Conservation (phyloP, 2,797 vertebrate genomes). For the Champsocephalus esox region DNA sequence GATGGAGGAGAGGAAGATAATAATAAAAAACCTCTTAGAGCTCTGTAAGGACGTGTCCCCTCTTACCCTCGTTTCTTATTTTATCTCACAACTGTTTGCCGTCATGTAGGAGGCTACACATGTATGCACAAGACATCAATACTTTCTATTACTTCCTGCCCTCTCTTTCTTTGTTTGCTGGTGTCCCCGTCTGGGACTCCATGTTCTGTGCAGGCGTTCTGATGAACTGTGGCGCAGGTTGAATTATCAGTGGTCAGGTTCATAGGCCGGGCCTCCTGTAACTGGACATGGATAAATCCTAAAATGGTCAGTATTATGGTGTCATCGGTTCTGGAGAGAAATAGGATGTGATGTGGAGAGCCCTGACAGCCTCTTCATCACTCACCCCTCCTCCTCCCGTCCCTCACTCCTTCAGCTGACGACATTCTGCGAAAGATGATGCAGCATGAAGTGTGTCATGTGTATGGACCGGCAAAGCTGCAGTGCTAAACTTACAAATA, state of each 20-base stretch:
- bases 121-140: constrained; percentile 20
- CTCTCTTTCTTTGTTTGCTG: constrained; percentile 43
- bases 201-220: constrained; percentile 37
- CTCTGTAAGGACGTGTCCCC: constrained; percentile 46
- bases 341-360: constrained; percentile 54
- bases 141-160: constrained; percentile 40
- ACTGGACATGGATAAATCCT: constrained; percentile 60
- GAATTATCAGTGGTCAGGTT: constrained; percentile 60
- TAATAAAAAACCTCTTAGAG: constrained; percentile 51
- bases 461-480: constrained; percentile 10
- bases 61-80: constrained; percentile 38
- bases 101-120: constrained; percentile 39
- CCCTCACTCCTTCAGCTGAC: constrained; percentile 47
- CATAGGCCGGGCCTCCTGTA: constrained; percentile 43
- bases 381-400: constrained; percentile 26
- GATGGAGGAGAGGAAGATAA: constrained; percentile 50
- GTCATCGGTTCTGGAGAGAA: constrained; percentile 56
- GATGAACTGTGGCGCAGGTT: constrained; percentile 55
- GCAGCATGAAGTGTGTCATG: constrained; percentile 28
- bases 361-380: constrained; percentile 64
- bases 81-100: constrained; percentile 56
- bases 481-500: constrained; percentile 15
- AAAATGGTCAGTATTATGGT: constrained; percentile 41
- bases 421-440: constrained; percentile 53
- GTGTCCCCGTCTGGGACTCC: constrained; percentile 43